Conservation (phyloP, 1,140 invertebrate genomes). For the Pentalonia nigronervosa region DNA sequence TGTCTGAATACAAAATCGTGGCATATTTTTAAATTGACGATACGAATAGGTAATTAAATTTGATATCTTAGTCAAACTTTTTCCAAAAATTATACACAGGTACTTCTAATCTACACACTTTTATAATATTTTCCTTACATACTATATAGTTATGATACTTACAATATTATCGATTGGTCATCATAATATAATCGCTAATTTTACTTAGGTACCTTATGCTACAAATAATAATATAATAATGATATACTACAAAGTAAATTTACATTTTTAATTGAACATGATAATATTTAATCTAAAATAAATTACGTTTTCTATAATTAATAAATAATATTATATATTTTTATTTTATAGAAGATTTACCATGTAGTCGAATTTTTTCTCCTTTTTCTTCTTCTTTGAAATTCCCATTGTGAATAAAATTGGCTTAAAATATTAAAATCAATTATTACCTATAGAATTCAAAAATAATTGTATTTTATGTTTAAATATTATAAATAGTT, state of each 20-base stretch:
- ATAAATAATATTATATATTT: background rate
- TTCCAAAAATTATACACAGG: too few species aligned
- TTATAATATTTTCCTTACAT: too few species aligned
- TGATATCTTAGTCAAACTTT: too few species aligned
- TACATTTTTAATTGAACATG: background rate
- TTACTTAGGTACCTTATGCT: background rate
- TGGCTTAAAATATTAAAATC: background rate
- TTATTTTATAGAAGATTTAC: background rate
- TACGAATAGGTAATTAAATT: too few species aligned
- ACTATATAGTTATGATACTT: background rate
- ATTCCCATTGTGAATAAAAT: background rate
- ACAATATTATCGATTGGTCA: too few species aligned
- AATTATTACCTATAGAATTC: background rate
- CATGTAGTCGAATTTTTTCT: background rate
- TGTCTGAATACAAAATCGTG: too few species aligned
- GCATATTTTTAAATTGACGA: too few species aligned
- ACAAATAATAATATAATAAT: background rate
- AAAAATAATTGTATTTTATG: background rate
- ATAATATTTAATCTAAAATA: background rate
- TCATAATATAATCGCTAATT: background rate
- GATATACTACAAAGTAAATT: background rate
- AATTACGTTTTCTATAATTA: background rate
- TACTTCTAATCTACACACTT: too few species aligned
- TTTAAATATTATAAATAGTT: background rate
- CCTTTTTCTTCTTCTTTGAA: conserved; percentile 1